phyloP scores from a whole-genome alignment of 2,113 vertebrate genomes.

The Neodontobutis hainanensis region DNA sequence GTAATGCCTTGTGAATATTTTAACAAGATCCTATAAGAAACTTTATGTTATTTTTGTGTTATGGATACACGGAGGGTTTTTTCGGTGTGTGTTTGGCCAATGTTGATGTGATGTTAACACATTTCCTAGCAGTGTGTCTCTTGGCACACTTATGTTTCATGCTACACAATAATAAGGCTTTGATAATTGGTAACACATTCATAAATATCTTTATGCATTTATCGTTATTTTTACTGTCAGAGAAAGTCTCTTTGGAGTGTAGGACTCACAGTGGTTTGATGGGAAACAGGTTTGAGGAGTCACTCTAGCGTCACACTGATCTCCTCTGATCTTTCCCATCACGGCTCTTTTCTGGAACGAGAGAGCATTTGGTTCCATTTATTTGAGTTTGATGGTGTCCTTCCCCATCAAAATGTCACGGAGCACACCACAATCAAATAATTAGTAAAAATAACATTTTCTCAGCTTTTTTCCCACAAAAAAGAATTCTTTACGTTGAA shows the following conservation, averaged over 20 bases:
- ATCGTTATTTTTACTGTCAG: slow-evolving; percentile 69
- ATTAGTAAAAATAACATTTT: slow-evolving; percentile 73
- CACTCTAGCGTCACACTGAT: slow-evolving; percentile 28
- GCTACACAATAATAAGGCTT: slow-evolving; percentile 20
- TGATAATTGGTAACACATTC: slow-evolving; percentile 67
- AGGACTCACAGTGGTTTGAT: slow-evolving; percentile 51
- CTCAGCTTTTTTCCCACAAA: slow-evolving; percentile 39
- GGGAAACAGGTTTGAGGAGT: slow-evolving; percentile 69
- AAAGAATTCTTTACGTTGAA: slow-evolving; percentile 43
- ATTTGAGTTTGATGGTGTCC: slow-evolving; percentile 48
- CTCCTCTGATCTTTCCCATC: slow-evolving; percentile 67
- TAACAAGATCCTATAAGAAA: slow-evolving; percentile 29
- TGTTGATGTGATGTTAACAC: neutral
- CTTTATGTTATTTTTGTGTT: too few species aligned
- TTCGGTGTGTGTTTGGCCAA: neutral
- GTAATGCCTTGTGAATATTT: slow-evolving; percentile 29
- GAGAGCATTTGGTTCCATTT: slow-evolving; percentile 72
- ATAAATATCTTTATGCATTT: slow-evolving; percentile 59
- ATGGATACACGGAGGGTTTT: neutral
- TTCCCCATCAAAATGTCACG: slow-evolving; percentile 59
- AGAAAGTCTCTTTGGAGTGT: too few species aligned
- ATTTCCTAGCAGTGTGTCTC: neutral
- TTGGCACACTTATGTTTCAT: slow-evolving; percentile 24
- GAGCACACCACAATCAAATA: slow-evolving; percentile 38
- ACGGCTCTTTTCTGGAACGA: slow-evolving; percentile 38